Conservation (phyloP, 2,797 vertebrate genomes). For the Eupleurogrammus muticus region DNA sequence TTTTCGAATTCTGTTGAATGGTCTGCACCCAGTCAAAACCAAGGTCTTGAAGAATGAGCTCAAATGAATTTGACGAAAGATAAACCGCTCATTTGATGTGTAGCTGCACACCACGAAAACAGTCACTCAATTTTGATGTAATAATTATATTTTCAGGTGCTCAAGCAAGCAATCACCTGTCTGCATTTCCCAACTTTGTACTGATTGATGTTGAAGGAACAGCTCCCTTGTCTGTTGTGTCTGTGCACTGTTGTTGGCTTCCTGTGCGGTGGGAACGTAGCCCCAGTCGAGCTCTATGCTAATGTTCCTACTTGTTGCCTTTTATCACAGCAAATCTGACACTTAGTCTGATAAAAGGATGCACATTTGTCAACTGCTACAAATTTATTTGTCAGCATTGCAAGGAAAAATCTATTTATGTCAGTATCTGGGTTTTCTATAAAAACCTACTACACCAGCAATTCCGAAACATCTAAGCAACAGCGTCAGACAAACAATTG, state of each 20-base stretch:
- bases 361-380: conserved; percentile 44
- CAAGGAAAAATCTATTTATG: conserved; percentile 27
- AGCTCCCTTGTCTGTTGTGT: conserved; percentile 46
- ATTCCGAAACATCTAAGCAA: neutral
- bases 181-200: conserved; percentile 62
- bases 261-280: conserved; percentile 16
- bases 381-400: conserved; percentile 45
- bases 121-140: conserved; percentile 69
- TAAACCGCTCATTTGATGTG: conserved; percentile 30
- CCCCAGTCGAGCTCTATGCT: conserved; percentile 44
- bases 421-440: conserved; percentile 36
- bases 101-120: conserved; percentile 48
- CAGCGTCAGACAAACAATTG: neutral
- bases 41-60: conserved; percentile 11
- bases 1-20: neutral
- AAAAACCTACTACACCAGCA: neutral
- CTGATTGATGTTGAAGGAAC: conserved; percentile 75
- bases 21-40: neutral
- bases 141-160: conserved; percentile 79
- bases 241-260: conserved; percentile 57
- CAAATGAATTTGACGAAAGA: conserved; percentile 31
- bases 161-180: conserved; percentile 67
- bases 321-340: conserved; percentile 58
- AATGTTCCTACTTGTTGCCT: conserved; percentile 54
- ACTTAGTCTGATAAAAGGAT: conserved; percentile 53